A percentile compares a stretch with the other conserved stretches of the same genome.
phyloP scores from a whole-genome alignment of 2,888 invertebrate species.

The Mesoligia furuncula region DNA sequence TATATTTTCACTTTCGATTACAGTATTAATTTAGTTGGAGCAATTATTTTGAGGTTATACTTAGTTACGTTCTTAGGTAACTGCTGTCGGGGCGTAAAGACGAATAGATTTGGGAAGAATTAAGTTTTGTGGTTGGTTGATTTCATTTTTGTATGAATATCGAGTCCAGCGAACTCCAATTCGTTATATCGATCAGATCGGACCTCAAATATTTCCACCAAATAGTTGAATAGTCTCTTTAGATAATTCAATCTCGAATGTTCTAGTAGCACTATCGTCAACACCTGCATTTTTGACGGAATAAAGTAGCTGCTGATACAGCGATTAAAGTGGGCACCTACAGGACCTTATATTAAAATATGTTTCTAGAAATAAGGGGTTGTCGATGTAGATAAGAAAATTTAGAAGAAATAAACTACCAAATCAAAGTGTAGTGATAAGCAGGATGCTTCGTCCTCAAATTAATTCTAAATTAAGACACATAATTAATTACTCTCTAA shows the following conservation, averaged over 20 bases:
- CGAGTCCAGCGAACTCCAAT: neutral
- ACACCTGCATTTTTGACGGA: neutral
- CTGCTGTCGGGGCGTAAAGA: neutral
- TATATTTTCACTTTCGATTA: conserved; percentile 13
- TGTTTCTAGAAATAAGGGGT: neutral
- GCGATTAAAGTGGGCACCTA: neutral
- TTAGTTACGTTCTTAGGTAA: neutral
- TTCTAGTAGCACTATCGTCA: neutral
- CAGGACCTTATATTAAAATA: neutral
- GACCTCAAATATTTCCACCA: neutral
- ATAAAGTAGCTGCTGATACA: neutral
- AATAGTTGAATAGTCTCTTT: conserved; percentile 1
- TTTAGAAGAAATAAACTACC: neutral
- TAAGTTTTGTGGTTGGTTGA: neutral
- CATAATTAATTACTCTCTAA: neutral
- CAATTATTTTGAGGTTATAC: conserved; percentile 14
- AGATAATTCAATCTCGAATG: conserved; percentile 20
- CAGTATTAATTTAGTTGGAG: neutral
- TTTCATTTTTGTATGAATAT: neutral
- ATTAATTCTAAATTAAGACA: neutral
- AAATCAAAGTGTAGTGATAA: neutral
- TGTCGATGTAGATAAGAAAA: neutral
- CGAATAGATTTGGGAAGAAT: neutral
- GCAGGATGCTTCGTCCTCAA: neutral
- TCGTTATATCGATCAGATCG: neutral